Conservation (phyloP, 2,797 vertebrate species). For the Bothrops alternatus region DNA sequence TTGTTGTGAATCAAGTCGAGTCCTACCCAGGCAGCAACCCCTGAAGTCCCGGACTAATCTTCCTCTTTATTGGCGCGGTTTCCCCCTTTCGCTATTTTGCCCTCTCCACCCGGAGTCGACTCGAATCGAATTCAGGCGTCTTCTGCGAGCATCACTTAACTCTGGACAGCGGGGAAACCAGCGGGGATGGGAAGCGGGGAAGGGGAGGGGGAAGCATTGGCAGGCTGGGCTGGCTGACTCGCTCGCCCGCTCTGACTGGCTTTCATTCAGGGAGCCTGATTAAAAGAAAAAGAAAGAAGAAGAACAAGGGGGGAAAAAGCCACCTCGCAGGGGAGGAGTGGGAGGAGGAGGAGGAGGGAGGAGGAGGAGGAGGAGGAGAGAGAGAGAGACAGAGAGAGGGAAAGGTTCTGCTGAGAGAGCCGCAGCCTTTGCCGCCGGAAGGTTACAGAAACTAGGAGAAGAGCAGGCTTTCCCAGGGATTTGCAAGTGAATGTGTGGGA, state of each 20-base stretch:
- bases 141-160: conserved; percentile 81
- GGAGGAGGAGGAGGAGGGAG: too few species aligned
- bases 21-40: conserved; percentile 62
- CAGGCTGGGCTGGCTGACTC: conserved; percentile 52
- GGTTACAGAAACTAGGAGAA: conserved; percentile 61
- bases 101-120: not conserved
- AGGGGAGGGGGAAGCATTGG: conserved; percentile 38
- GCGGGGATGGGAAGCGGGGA: conserved; percentile 67
- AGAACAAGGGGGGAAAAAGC: not conserved
- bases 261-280: conserved; percentile 83
- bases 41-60: conserved; percentile 16
- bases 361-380: conserved; percentile 2
- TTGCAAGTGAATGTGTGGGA: conserved; percentile 81
- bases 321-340: not conserved
- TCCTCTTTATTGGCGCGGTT: conserved; percentile 43
- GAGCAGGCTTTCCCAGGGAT: conserved; percentile 66
- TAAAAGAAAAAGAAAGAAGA: conserved; percentile 24
- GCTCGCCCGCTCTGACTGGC: conserved; percentile 80
- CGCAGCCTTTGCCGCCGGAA: conserved; percentile 70
- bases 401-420: conserved; percentile 62
- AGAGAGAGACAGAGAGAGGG: conserved; percentile 1
- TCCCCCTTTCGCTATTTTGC: conserved; percentile 27
- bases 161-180: conserved; percentile 80
- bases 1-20: conserved; percentile 63
- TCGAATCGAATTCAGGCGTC: conserved; percentile 74